These are phyloP conservation scores for Amazona guildingii DNA, from an alignment of 2,113 vertebrate genomes.

Conservation along the genomic window DNA sequence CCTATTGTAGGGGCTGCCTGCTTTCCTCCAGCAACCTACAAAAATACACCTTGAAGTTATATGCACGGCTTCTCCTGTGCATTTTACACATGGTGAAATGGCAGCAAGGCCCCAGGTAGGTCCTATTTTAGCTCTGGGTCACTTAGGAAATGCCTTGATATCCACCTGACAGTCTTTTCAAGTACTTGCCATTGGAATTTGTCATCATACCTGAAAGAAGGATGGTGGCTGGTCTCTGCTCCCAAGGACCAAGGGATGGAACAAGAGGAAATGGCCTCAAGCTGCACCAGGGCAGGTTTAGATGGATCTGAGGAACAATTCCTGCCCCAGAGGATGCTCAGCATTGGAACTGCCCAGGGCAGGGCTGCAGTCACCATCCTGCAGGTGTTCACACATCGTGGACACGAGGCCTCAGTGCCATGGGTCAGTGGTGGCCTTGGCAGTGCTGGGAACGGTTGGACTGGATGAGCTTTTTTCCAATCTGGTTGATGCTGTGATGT, in stretches of 20 bases:
- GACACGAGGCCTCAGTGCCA: too few relatives aligned
- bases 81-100: accelerated
- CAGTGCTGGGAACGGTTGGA: not conserved
- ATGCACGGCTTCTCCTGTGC: accelerated
- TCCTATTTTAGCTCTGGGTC: not conserved
- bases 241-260: not conserved
- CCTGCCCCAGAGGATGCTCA: not conserved
- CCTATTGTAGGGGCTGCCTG: not conserved
- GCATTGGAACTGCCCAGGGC: too few relatives aligned
- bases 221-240: not conserved
- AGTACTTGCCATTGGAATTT: not conserved
- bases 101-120: too few relatives aligned
- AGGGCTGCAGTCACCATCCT: accelerated
- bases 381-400: accelerated
- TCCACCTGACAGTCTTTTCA: not conserved
- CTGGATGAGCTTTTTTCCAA: not conserved
- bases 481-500: not conserved
- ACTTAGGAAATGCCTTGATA: accelerated
- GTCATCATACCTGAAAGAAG: not conserved
- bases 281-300: not conserved
- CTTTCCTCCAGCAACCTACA: not conserved
- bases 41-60: not conserved
- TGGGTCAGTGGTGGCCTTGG: not conserved
- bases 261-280: not conserved
- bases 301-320: not conserved